A percentile compares a stretch with the other conserved stretches of the same genome.
phyloP scores from a whole-genome alignment of 2,888 invertebrate genomes.

The Mechanitis mazaeus region DNA sequence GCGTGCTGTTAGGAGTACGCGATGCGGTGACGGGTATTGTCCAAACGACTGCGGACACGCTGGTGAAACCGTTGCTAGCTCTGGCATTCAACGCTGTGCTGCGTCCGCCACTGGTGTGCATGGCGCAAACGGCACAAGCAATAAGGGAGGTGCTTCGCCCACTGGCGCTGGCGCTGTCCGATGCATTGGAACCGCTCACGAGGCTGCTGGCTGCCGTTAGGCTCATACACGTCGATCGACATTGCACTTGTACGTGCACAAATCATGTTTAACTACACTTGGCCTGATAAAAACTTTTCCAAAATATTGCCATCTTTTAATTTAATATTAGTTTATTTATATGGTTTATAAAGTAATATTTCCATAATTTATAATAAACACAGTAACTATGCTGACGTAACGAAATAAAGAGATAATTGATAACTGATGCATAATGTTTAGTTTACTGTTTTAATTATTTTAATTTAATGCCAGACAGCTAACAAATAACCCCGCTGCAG shows the following conservation, averaged over 20 bases:
- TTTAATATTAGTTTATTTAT: no score
- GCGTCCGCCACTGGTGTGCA: slow-evolving; percentile 82
- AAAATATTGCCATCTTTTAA: no score
- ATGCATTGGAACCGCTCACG: slow-evolving; percentile 43
- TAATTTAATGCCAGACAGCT: no score
- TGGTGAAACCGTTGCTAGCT: slow-evolving; percentile 82
- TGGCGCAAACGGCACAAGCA: slow-evolving; percentile 77
- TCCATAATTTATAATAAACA: no score
- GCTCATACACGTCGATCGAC: slow-evolving; percentile 37
- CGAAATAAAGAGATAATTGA: no score
- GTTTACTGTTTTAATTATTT: no score
- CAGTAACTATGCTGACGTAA: no score
- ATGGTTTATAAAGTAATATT: no score
- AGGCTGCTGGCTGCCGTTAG: slow-evolving; percentile 40
- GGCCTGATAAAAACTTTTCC: no score
- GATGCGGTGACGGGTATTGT: slow-evolving; percentile 38
- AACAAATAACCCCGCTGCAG: no score
- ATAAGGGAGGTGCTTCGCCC: slow-evolving; percentile 75
- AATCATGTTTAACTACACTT: not conserved
- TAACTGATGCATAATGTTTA: no score
- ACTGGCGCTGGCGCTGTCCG: slow-evolving; percentile 31
- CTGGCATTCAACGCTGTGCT: slow-evolving; percentile 81
- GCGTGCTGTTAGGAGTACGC: slow-evolving; percentile 38
- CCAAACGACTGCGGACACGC: slow-evolving; percentile 75
- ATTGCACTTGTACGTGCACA: slow-evolving; percentile 12